phyloP scores from a whole-genome alignment of 2,113 vertebrate genomes.

The Diadophis punctatus region DNA sequence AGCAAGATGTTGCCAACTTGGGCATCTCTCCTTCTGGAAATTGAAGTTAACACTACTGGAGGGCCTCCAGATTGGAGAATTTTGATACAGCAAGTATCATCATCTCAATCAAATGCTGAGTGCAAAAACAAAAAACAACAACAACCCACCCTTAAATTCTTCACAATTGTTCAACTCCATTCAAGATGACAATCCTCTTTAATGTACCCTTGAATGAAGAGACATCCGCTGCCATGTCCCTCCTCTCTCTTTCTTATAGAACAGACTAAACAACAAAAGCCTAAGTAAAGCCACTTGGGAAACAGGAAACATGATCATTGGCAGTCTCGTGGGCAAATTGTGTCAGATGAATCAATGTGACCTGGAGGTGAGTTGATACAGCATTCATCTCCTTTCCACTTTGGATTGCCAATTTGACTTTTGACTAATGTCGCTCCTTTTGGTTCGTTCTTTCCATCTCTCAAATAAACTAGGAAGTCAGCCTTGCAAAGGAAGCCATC shows the following conservation, averaged over 20 bases:
- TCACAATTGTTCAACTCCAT: background rate
- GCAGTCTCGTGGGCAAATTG: conserved; percentile 61
- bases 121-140: background rate
- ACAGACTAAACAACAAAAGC: conserved; percentile 52
- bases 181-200: background rate
- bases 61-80: background rate
- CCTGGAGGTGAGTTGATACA: conserved; percentile 52
- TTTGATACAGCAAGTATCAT: background rate
- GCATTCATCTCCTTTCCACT: background rate
- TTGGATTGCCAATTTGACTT: background rate
- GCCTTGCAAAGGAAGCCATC: conserved; percentile 33
- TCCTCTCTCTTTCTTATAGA: conserved; percentile 20
- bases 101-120: background rate
- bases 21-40: background rate
- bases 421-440: background rate
- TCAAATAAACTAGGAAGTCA: conserved; percentile 50
- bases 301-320: conserved; percentile 41
- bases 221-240: fast-evolving
- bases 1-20: background rate
- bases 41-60: background rate
- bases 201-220: background rate
- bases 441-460: background rate
- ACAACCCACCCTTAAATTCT: background rate
- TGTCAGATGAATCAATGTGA: conserved; percentile 59
- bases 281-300: conserved; percentile 31